Base-by-base conservation (phyloP, 2,797 vertebrate species). In the Sebastes taczanowskii region DNA sequence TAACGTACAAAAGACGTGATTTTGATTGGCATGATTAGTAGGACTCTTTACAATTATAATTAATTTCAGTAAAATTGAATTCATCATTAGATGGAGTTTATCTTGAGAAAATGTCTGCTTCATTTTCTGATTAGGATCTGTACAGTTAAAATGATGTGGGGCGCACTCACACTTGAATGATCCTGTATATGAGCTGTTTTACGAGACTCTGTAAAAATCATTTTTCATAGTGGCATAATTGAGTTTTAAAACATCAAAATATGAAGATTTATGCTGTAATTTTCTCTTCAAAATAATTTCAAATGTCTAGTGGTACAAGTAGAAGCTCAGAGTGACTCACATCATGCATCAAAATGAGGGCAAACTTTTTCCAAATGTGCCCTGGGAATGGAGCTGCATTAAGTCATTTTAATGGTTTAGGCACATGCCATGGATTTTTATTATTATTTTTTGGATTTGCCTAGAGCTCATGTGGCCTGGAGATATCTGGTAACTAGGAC, bases 401-500 rank as follows among this genome's bases (percentile, higher is more conserved):
- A 61, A 82, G 70, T 49, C 23, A 62, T 81, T 84, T 86, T 69
- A 90, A 86, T 80, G 76, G 56, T 79, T 89, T 83, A 76, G 72
- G 74, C 86, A 87, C 68, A 83, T 81, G 77, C 25, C 76, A 74
- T 42, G 30, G 68, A 83, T 83, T 84, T 78, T 52, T 80, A 32
- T 83, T 61, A 62, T 71, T 61, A 65, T 71, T 74, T 60, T 86
- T 53, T 58, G 52, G 46, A 60, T 74, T 42, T 79, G 62, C 61
- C 68, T 84, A 56, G 29, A 71, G 66, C 11, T 61, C 56, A 13
- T 60, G 65, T 59, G 59, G 72, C 71, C 16, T 78, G 14, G 62
- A 60, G 56, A 74, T 79, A 80, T 81, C 49, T n/a, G 65, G 76
- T 61, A 49, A 71, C 64, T 58, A 69, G 46, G 38, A 53, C 42